phyloP scores from a whole-genome alignment of 2,797 vertebrate genomes.

The Diglossa cyanea region DNA sequence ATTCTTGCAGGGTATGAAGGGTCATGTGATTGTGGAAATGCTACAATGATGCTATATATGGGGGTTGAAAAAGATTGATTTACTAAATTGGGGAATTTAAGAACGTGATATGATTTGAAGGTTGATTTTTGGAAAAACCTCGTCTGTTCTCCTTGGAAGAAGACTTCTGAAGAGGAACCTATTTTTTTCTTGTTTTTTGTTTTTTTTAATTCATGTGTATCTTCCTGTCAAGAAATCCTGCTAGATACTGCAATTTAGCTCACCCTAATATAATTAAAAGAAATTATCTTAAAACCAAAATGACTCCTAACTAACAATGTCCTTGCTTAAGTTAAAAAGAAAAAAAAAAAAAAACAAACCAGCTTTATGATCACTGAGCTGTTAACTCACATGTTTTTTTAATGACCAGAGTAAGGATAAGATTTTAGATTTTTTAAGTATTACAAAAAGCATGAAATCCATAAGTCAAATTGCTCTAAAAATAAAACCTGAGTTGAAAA shows the following conservation, averaged over 20 bases:
- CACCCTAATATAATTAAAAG: background rate
- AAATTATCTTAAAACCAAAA: background rate
- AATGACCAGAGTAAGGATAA: background rate
- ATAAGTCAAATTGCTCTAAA: background rate
- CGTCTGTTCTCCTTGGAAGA: background rate
- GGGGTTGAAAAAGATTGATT: background rate
- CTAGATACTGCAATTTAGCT: background rate
- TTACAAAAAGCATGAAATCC: background rate
- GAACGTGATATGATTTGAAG: background rate
- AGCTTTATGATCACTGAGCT: background rate
- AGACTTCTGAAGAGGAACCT: background rate
- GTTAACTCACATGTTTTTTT: background rate
- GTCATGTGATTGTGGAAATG: background rate
- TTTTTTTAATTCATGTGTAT: background rate
- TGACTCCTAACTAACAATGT: background rate
- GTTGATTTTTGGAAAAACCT: background rate
- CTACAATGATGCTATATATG: background rate
- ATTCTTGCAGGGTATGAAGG: background rate
- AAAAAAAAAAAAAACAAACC: background rate
- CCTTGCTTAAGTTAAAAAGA: background rate
- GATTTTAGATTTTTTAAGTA: background rate
- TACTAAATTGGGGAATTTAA: background rate
- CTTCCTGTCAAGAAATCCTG: background rate
- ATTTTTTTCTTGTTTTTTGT: accelerated
- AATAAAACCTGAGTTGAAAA: background rate